Evolutionary conservation across 2,113 vertebrate genomes (phyloP), one percentile per base, ranked within the genome.

Genomic region (Sturnira hondurensis): DNA sequence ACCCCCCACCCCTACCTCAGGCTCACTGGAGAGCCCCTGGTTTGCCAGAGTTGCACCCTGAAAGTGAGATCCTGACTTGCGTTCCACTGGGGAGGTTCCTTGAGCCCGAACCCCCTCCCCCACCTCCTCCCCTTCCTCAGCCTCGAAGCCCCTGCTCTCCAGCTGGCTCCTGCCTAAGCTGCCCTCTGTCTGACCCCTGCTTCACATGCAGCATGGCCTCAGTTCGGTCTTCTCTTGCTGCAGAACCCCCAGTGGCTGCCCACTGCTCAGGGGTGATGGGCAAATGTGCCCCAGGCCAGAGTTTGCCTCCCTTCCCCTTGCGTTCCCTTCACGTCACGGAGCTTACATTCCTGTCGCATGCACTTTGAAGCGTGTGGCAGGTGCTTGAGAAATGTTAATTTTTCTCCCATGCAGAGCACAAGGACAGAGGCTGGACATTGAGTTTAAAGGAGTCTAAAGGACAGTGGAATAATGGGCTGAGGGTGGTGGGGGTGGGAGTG

Each of bases 231-330:
- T 33, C 58, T 81, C 54, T 50, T 90, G 82, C 36, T 67, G 45
- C 12, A 41, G 71, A 77, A 58, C 7, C 67, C 56, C 83, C 81
- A 47, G 74, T 36, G 86, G 61, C 80, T 67, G 33, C 74, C 88
- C 19, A 6, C 33, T 81, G 93, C 65, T 71, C 33, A 0, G 2
- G 17, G 45, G 47, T n/a, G 90, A 38, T n/a, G 58, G 28, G 58
- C 13, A 26, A 28, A 33, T 7, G 20, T 1, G 47, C 20, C 45
- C 4, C 4, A 8, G 2, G n/a, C 38, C n/a, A 9, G 33, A 26
- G 16, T 9, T 33, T 36, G 13, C 52, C 20, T 16, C 22, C 13
- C 17, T 28, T 56, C 36, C 86, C 31, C 22, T 38, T 7, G 3
- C 22, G 20, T 15, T n/a, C 52, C 47, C 47, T 41, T 16, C 47